These are phyloP conservation scores for Tetrax tetrax DNA, from an alignment of 2,113 vertebrate species.

Conservation along the genomic window DNA sequence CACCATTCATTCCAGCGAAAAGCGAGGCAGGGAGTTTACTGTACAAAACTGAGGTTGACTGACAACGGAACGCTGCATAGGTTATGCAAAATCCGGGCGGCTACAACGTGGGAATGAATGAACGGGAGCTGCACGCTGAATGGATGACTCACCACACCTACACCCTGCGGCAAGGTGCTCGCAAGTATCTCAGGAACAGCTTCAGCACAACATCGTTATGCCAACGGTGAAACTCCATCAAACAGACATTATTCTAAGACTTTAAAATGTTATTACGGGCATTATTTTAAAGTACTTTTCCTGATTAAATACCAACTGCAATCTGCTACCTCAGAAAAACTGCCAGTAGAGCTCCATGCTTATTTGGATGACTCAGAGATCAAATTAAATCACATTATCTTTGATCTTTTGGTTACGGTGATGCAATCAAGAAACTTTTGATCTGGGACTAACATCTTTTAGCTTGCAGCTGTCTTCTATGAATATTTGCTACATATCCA, in stretches of 20 bases:
- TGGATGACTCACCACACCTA: slow-evolving; percentile 62
- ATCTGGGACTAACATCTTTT: slow-evolving; percentile 51
- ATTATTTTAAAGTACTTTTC: slow-evolving; percentile 58
- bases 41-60: background rate
- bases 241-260: slow-evolving; percentile 13
- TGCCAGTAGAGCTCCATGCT: slow-evolving; percentile 32
- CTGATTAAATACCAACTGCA: slow-evolving; percentile 46
- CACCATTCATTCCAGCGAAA: slow-evolving; percentile 12
- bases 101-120: slow-evolving; percentile 20
- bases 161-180: background rate
- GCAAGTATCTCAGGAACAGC: slow-evolving; percentile 2
- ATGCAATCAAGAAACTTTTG: slow-evolving; percentile 63
- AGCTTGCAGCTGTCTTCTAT: slow-evolving; percentile 59
- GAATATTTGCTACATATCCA: slow-evolving; percentile 32
- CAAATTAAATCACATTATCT: slow-evolving; percentile 65
- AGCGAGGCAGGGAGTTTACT: slow-evolving; percentile 15
- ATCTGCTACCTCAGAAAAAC: slow-evolving; percentile 55
- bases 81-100: slow-evolving; percentile 33
- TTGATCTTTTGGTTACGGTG: slow-evolving; percentile 60
- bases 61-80: background rate
- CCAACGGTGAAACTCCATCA: background rate
- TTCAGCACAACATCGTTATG: slow-evolving; percentile 9
- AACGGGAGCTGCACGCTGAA: slow-evolving; percentile 9
- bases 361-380: slow-evolving; percentile 57
- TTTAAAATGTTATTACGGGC: slow-evolving; percentile 4